Base-by-base conservation (phyloP, 2,113 vertebrate genomes). In the Microcebus lehilahytsara region DNA sequence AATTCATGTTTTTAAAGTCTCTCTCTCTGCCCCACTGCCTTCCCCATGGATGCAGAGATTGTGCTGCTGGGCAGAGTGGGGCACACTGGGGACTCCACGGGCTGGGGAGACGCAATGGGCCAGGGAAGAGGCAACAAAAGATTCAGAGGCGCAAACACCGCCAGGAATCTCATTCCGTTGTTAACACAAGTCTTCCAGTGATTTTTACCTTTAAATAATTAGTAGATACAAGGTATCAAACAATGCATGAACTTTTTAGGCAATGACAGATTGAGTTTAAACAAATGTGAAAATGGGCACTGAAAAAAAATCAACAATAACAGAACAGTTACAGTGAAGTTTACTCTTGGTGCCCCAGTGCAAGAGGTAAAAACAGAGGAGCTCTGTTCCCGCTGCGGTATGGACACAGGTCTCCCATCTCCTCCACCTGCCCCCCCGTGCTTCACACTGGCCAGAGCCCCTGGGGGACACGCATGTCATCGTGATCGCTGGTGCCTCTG, bases 381-480 rank as follows among this genome's bases (percentile, higher is more conserved):
- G 20, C 30, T 62, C 0, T 3, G 10, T n/a, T 49, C 87, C 34
- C 27, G 23, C 40, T 7, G 9, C 2, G 23, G 46, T 0, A 9
- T n/a, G 25, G 72, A 25, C 4, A 1, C 17, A 40, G 19, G 80
- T 7, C 75, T 30, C 30, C 25, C 23, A 0, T 49, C 49, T 32
- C 9, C 4, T 1, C 58, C 46, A 22, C 9, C 1, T 4, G 6
- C 6, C 34, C 22, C 22, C 67, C n/a, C 1, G 2, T 1, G 12
- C 19, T 1, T 6, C 49, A 20, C 2, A 5, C 4, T 8, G 79
- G 74, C 79, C 34, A 6, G 16, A 25, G 69, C 49, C 67, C 88
- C 91, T 75, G 37, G 79, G 85, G 20, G 78, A 84, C 53, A 20
- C 0, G 6, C 1, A n/a, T 13, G 46, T 56, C 46, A 56, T 17